These are phyloP conservation scores for Petaurus breviceps DNA, from an alignment of 2,113 vertebrate genomes.

Conservation along the genomic window DNA sequence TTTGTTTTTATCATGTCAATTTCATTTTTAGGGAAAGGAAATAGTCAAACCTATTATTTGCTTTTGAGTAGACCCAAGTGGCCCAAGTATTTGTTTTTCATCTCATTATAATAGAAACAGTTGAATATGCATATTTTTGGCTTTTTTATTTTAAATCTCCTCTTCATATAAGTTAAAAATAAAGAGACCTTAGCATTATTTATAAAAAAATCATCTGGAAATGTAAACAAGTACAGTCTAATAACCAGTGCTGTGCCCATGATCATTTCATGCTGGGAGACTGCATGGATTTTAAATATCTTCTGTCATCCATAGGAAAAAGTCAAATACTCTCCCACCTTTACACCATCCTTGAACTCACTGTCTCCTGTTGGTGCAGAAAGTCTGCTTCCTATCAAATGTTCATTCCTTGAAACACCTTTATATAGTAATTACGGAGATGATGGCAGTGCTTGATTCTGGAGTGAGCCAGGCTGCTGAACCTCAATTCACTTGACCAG, in stretches of 20 bases:
- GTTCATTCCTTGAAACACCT: constrained; percentile 86
- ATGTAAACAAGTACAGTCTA: neutral
- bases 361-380: constrained; percentile 80
- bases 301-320: constrained; percentile 62
- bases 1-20: neutral
- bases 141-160: neutral
- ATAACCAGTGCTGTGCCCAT: neutral
- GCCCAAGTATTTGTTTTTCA: neutral
- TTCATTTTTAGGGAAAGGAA: neutral
- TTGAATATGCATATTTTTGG: neutral
- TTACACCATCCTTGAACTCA: constrained; percentile 82
- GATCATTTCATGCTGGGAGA: neutral
- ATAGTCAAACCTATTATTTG: neutral
- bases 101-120: neutral
- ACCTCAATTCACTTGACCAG: constrained; percentile 90
- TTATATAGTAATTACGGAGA: constrained; percentile 87
- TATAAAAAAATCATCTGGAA: constrained; percentile 5
- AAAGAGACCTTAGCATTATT: neutral
- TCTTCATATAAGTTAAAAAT: neutral
- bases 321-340: constrained; percentile 66
- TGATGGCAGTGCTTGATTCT: constrained; percentile 81
- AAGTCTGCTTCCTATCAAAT: constrained; percentile 82
- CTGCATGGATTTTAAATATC: neutral
- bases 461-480: constrained; percentile 85
- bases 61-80: neutral